Evolutionary conservation across 2,888 invertebrate species (phyloP), one percentile per base, ranked within the genome.

Genomic region (Trichacis sp.): DNA sequence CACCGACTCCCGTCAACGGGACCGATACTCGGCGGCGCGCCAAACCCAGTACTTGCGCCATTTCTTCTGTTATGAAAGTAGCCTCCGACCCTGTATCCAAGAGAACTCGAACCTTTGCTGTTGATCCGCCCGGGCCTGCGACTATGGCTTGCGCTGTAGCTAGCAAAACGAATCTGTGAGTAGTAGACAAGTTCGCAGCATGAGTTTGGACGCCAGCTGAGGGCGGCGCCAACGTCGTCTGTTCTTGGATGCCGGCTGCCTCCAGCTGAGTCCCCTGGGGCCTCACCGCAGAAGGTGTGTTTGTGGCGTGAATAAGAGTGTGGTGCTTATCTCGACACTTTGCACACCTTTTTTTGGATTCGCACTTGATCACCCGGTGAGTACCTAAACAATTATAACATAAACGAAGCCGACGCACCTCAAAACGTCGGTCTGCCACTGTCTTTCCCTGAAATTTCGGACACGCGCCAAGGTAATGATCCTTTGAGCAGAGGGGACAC

Each of bases 101-200:
- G 9, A 42, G 18, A 2, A 54, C 64, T 8, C 61, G 45, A 0
- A 29, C 60, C n/a, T 12, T 18, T 3, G 36, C 24, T 9, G 20
- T 1, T 0, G 11, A 12, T 4, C 64, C 55, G 1, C 15, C 40
- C 1, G 60, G 47, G 8, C 64, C 42, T 0, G 24, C 6, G 5
- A 68, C 52, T 17, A 9, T 18, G 8, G 61, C 54, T 20, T 36
- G 48, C n/a, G 65, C 61, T 2, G 58, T 58, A 1, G 66, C 57
- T 12, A 66, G 60, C 18, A 65, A 9, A 18, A 61, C 49, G 11
- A 11, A 2, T 4, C 14, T 4, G 3, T 4, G n/a, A 6, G 36
- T 12, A 11, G 24, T 24, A 5, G 20, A 43, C n/a, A n/a, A n/a
- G n/a, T n/a, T n/a, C n/a, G n/a, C n/a, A n/a, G n/a, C n/a, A n/a